Base-by-base conservation (phyloP, 2,113 vertebrate genomes). In the Gymnobelideus leadbeateri region DNA sequence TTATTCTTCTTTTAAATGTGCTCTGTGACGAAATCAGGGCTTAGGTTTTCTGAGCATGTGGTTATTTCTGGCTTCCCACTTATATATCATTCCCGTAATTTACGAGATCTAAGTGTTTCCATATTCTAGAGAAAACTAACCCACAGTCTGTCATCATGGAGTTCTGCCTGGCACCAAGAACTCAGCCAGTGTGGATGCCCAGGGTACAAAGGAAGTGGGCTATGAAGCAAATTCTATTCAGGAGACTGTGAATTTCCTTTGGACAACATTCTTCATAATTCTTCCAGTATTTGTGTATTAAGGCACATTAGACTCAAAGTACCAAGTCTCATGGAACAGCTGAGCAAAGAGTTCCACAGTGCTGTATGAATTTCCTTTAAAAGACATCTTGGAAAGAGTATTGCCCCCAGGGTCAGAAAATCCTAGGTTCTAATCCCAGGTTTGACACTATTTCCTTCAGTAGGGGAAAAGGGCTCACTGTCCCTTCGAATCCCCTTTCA, bases 51-150 rank as follows among this genome's bases (percentile, higher is more conserved):
- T 90, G 77, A 91, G 91, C 95, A 49, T 5, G 1, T 55, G 77
- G 89, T 54, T 90, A 52, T 53, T 89, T 77, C 92, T 37, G 93
- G 92, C 49, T 93, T 92, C 89, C 54, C 89, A 84, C 89, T 5
- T 46, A 51, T 49, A 89, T 51, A 7, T 91, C 37, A 12, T 52
- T 89, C 47, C 51, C n/a, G 37, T 84, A 24, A 31, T 12, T 37
- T 50, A 84, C 11, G 95, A 46, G 55, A 91, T 92, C 24, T 53
- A 91, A 94, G 91, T 54, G 47, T 43, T 51, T 90, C 92, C 51
- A 43, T 21, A 43, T 21, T 77, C 61, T 51, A 55, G 53, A 0
- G 0, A 46, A 51, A 93, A 89, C 49, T 16, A 47, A 92, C 46
- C 47, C 61, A 0, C 8, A 43, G 94, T 43, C 51, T n/a, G 53